Conservation (phyloP, 1,140 invertebrate genomes). For the Drosophila ironensis region DNA sequence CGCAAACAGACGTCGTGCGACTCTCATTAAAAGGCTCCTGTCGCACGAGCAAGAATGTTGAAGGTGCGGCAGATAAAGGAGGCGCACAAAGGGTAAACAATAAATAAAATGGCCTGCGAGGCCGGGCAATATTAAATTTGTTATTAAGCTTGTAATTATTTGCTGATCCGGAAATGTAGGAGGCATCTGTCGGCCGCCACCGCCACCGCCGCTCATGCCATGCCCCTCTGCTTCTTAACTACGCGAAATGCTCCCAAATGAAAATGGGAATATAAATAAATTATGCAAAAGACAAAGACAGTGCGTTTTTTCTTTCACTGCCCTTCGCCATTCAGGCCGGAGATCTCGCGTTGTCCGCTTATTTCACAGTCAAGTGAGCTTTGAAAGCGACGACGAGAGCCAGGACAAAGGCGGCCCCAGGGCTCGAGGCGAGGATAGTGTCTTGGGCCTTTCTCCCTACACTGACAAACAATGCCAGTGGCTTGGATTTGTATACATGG, state of each 20-base stretch:
- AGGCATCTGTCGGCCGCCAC: constrained; percentile 39
- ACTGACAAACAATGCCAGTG: constrained; percentile 5
- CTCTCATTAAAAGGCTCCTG: constrained; percentile 73
- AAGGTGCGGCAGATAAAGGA: constrained; percentile 11
- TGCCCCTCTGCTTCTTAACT: constrained; percentile 29
- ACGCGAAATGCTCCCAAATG: constrained; percentile 34
- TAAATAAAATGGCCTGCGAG: constrained; percentile 51
- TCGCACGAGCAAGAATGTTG: too few species aligned
- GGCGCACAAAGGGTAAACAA: constrained; percentile 43
- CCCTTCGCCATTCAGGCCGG: constrained; percentile 21
- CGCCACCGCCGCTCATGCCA: too few species aligned
- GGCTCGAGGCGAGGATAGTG: constrained; percentile 7
- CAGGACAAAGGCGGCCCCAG: constrained; percentile 24
- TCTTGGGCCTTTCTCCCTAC: constrained; percentile 19
- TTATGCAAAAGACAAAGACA: constrained; percentile 76
- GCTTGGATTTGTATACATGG: too few species aligned
- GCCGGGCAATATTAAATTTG: constrained; percentile 70
- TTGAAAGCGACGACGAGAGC: constrained; percentile 48
- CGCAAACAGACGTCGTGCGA: constrained; percentile 31
- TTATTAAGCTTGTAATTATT: constrained; percentile 78
- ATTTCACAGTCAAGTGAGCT: constrained; percentile 77
- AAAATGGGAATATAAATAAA: constrained; percentile 73
- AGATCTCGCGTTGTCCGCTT: constrained; percentile 52
- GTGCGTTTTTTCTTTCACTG: constrained; percentile 53
- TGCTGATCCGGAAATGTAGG: constrained; percentile 61